phyloP scores from a whole-genome alignment of 2,888 invertebrate species.

The Euzetes globulus region DNA sequence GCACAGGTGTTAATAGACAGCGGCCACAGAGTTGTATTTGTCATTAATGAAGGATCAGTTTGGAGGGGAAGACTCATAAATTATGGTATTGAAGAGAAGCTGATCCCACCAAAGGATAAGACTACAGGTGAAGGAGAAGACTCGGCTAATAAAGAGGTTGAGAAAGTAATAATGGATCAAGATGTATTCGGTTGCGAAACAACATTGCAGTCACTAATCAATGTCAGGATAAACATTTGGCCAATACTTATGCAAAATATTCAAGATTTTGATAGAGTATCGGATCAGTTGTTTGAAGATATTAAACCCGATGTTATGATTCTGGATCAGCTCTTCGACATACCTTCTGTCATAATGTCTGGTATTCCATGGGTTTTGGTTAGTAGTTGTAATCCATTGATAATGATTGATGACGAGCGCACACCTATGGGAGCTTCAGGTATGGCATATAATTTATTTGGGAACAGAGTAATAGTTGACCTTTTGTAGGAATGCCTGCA shows the following conservation, averaged over 20 bases:
- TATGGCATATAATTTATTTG: background rate
- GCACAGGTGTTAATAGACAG: background rate
- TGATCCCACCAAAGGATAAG: too few relatives aligned
- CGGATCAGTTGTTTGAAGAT: background rate
- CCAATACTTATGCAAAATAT: too few relatives aligned
- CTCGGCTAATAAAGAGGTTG: too few relatives aligned
- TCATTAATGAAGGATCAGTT: background rate
- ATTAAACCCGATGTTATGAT: background rate
- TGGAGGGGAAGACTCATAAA: background rate
- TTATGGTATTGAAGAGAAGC: background rate
- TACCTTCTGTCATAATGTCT: background rate
- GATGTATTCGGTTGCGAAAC: too few relatives aligned
- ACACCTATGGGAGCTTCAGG: background rate
- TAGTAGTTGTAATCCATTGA: background rate
- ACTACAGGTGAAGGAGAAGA: too few relatives aligned
- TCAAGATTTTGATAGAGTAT: too few relatives aligned
- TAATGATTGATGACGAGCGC: background rate
- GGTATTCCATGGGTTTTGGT: background rate
- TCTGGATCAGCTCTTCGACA: background rate
- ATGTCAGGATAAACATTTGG: too few relatives aligned
- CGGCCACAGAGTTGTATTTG: background rate
- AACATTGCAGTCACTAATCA: too few relatives aligned
- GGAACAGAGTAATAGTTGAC: too few relatives aligned
- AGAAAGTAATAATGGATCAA: too few relatives aligned
- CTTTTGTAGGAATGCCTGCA: too few relatives aligned